Percentiles rank a stretch among this genome's conserved stretches.
Conservation (phyloP, 2,113 vertebrate species). For the Coryphaenoides rupestris region DNA sequence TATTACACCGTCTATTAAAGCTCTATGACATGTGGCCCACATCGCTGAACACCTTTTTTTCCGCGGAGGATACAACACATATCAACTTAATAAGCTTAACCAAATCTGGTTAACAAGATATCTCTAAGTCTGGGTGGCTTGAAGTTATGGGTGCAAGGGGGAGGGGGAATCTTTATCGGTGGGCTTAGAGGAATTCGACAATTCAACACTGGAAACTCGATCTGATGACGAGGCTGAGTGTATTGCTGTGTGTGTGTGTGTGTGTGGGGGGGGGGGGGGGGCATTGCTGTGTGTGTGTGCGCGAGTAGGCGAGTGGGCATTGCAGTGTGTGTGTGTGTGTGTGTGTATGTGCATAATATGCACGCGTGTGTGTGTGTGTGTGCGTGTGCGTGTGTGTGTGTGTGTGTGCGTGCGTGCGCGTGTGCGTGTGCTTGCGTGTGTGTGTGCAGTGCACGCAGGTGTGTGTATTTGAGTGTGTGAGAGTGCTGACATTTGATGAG, state of each 20-base stretch:
- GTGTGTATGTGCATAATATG: too few species aligned
- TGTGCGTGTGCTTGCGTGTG: too few species aligned
- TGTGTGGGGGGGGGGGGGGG: too few species aligned
- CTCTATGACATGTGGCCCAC: too few species aligned
- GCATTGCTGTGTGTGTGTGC: too few species aligned
- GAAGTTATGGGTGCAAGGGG: not conserved
- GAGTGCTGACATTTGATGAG: conserved; percentile 63
- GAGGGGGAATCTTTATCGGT: conserved; percentile 50
- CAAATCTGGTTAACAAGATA: conserved; percentile 16
- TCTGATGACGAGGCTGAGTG: conserved; percentile 53
- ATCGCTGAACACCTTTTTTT: conserved; percentile 6
- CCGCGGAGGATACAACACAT: conserved; percentile 11
- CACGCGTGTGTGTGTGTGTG: too few species aligned
- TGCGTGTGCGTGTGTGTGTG: too few species aligned
- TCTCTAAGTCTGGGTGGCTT: not conserved
- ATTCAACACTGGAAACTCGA: conserved; percentile 69
- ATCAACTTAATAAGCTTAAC: conserved; percentile 24
- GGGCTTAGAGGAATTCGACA: conserved; percentile 64
- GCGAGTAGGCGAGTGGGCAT: too few species aligned
- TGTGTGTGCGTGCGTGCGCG: too few species aligned
- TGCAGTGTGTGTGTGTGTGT: too few species aligned
- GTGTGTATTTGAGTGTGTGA: too few species aligned
- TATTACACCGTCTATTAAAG: conserved; percentile 10
- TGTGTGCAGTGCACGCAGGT: too few species aligned
- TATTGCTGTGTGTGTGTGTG: conserved; percentile 21